These are phyloP conservation scores for Baryphthengus martii DNA, from an alignment of 2,113 vertebrate species.

Conservation along the genomic window DNA sequence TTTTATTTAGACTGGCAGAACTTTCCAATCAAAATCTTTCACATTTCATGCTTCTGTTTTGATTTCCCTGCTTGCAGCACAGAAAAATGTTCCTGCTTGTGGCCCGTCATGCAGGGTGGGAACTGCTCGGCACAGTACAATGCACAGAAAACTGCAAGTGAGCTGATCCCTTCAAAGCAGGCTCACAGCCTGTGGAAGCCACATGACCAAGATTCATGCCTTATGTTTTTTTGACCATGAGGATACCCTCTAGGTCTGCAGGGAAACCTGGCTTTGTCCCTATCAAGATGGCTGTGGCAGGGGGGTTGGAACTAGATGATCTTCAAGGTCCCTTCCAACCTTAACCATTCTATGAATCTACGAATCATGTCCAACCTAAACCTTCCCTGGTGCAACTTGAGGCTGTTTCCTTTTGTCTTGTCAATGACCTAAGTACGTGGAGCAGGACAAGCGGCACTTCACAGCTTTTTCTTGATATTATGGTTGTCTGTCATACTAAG, in stretches of 20 bases:
- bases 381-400: background rate
- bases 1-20: background rate
- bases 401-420: background rate
- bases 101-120: background rate
- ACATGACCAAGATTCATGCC: too few relatives aligned
- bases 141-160: background rate
- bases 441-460: background rate
- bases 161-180: background rate
- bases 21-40: background rate
- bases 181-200: fast-evolving
- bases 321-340: too few relatives aligned
- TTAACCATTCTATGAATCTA: too few relatives aligned
- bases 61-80: background rate
- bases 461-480: background rate
- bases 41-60: background rate
- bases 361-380: background rate
- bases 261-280: background rate
- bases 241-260: background rate
- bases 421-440: background rate
- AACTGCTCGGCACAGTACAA: background rate
- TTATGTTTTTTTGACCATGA: background rate
- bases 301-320: too few relatives aligned
- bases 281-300: too few relatives aligned
- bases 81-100: background rate
- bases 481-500: background rate